Conservation (phyloP, 2,797 vertebrate species). For the Pithecia hirsuta region DNA sequence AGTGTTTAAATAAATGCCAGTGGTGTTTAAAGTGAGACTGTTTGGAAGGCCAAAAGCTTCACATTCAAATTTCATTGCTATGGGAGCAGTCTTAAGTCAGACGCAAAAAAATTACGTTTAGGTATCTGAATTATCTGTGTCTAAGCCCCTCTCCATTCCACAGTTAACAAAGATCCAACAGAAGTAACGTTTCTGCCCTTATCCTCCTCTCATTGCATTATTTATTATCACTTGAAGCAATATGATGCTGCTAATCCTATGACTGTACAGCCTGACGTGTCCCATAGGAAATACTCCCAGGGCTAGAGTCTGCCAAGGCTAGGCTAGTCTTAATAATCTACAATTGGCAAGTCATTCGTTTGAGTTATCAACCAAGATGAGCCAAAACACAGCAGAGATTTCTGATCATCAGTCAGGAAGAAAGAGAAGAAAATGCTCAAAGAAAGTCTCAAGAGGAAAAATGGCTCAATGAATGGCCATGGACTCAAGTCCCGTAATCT, state of each 20-base stretch:
- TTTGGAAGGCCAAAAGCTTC: background rate
- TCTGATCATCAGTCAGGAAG: background rate
- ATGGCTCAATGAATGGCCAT: background rate
- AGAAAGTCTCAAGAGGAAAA: background rate
- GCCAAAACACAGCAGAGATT: background rate
- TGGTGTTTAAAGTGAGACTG: background rate
- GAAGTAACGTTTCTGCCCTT: background rate
- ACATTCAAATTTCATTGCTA: background rate
- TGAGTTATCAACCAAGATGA: background rate
- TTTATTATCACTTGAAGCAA: constrained; percentile 13
- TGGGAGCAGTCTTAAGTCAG: background rate
- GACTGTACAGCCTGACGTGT: background rate
- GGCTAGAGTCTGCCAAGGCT: background rate
- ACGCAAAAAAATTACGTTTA: background rate
- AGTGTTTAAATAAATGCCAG: background rate
- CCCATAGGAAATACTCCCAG: background rate
- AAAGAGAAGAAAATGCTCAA: background rate
- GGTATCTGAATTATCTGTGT: background rate
- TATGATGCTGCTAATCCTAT: background rate
- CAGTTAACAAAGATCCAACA: background rate
- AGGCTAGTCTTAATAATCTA: background rate
- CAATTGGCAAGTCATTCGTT: background rate
- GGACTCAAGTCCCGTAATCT: background rate
- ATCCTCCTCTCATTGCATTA: background rate
- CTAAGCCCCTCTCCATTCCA: background rate